Evolutionary conservation across 2,888 invertebrate species (phyloP), one percentile per base, ranked within the genome.

Genomic region (Cartodere bifasciata): DNA sequence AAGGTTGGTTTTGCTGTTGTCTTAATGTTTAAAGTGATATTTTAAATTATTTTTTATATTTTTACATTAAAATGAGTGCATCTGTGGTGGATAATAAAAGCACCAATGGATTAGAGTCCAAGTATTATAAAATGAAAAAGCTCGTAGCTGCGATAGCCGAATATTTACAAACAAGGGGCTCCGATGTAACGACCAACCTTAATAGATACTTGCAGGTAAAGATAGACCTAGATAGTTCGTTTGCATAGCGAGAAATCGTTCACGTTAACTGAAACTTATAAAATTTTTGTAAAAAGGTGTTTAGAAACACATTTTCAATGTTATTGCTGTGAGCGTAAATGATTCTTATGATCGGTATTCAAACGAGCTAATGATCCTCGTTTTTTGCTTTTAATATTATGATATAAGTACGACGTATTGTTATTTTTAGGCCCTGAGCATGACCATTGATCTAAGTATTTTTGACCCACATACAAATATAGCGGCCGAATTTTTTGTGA

Each of bases 401-500:
- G 17, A 28, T 4, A 29, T 14, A 9, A 22, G 26, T 22, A 23
- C n/a, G n/a, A n/a, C n/a, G n/a, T n/a, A n/a, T 31, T 23, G 17
- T 23, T 15, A 30, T 23, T 62, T 63, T n/a, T 55, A 78, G 76
- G 58, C 71, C 12, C 65, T 77, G 45, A 68, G 73, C 31, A 70
- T 70, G 28, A 67, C 73, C 12, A 65, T 72, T 43, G 78, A 79
- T 48, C 49, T 71, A 4, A 68, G 68, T 39, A 65, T 73, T 46
- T 80, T 79, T 49, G 75, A 77, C 35, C 76, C 78, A 17, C 71
- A 71, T 11, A 65, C 68, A 3, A 66, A 67, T 11, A 66, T 73
- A 42, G 70, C 72, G 2, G 66, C 72, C 28, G 70, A 77, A 24
- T 77, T 80, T 60, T 79, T 75, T 53, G 70, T 73, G 24, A 70